These are phyloP conservation scores for Chymomyza costata DNA, from an alignment of 1,140 invertebrate genomes.

Conservation along the genomic window DNA sequence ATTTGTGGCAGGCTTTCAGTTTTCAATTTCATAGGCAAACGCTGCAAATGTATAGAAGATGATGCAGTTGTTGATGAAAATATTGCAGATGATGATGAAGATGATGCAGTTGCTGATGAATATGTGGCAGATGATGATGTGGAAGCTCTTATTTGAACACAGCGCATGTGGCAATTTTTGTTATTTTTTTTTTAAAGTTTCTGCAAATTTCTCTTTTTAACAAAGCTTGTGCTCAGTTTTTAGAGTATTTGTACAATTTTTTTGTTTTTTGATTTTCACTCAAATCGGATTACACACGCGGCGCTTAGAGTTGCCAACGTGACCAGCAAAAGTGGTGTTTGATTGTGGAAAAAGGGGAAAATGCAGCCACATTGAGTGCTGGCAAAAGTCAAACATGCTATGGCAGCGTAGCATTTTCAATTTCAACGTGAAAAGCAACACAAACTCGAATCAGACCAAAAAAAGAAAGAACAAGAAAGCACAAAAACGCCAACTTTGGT, in stretches of 20 bases:
- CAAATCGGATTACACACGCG: slow-evolving; percentile 57
- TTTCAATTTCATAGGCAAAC: slow-evolving; percentile 59
- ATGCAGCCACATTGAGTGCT: not conserved
- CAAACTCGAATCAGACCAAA: slow-evolving; percentile 31
- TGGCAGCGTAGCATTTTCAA: slow-evolving; percentile 32
- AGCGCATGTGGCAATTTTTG: slow-evolving; percentile 20
- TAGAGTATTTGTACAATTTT: no score
- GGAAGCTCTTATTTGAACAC: slow-evolving; percentile 32
- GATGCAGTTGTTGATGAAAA: slow-evolving; percentile 2
- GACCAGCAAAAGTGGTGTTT: no score
- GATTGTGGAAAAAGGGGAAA: slow-evolving; percentile 10
- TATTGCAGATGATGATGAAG: slow-evolving; percentile 26
- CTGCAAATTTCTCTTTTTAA: slow-evolving; percentile 1
- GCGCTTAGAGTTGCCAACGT: slow-evolving; percentile 10
- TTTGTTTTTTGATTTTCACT: slow-evolving; percentile 14
- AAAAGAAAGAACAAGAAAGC: not conserved
- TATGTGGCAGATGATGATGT: slow-evolving; percentile 17
- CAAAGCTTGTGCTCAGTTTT: not conserved
- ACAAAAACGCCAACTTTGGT: no score
- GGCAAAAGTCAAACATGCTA: slow-evolving; percentile 1
- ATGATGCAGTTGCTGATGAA: slow-evolving; percentile 23
- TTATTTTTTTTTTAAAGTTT: slow-evolving; percentile 5
- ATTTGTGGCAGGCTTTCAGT: slow-evolving; percentile 48
- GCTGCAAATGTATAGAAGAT: slow-evolving; percentile 6
- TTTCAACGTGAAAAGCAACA: slow-evolving; percentile 31